A percentile compares a stretch with the other conserved stretches of the same genome.
These are phyloP conservation scores for Uromys caudimaculatus DNA, from an alignment of 2,797 vertebrate genomes.

Conservation along the genomic window DNA sequence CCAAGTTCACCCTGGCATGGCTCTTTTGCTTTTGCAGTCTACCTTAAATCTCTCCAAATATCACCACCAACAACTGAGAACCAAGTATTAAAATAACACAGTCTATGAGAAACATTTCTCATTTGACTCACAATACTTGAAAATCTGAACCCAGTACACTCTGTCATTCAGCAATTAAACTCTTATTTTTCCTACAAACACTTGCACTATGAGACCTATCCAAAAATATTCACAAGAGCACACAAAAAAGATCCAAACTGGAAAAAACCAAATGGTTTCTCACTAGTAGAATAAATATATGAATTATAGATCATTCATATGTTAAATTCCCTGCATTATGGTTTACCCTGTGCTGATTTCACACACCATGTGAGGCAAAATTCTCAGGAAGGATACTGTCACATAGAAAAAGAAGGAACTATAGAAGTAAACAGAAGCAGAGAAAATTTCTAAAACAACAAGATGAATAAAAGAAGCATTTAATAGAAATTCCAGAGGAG, in stretches of 20 bases:
- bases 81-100: not conserved
- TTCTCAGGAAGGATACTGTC: not conserved
- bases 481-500: not conserved
- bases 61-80: not conserved
- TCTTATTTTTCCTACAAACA: not conserved
- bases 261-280: not conserved
- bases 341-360: not conserved
- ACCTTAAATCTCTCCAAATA: not conserved
- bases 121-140: not conserved
- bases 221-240: not conserved
- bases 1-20: not conserved
- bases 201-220: not conserved
- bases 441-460: not conserved
- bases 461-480: conserved; percentile 2
- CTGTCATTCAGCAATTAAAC: not conserved
- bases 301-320: not conserved
- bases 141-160: not conserved
- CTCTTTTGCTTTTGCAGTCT: not conserved
- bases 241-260: not conserved
- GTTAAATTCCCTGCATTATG: not conserved
- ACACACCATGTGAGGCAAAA: not conserved
- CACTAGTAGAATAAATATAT: not conserved
- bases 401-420: not conserved
- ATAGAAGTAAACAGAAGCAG: not conserved
- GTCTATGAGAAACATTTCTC: not conserved